Evolutionary conservation across 2,113 vertebrate species (phyloP).

Genomic region (Vireo altiloquus): DNA sequence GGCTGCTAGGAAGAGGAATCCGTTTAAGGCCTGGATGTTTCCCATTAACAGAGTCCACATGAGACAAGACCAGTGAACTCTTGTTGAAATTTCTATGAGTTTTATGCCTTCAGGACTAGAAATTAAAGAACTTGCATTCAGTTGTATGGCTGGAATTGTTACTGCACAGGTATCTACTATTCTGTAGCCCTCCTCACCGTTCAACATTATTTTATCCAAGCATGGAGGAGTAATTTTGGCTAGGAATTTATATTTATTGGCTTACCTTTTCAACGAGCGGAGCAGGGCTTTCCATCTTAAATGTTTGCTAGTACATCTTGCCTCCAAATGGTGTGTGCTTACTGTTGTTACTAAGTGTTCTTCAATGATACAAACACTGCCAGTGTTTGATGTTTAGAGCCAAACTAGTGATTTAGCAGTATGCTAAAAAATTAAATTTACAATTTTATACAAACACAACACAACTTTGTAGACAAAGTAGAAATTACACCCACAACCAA

Average conservation of each 20-base stretch:
- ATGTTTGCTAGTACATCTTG: not conserved
- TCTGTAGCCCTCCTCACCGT: not conserved
- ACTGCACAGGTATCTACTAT: not conserved
- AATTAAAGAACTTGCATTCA: not conserved
- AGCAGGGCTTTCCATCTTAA: not conserved
- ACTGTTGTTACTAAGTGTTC: not conserved
- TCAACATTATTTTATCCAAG: not conserved
- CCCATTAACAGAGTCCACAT: not conserved
- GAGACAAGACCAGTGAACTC: not conserved
- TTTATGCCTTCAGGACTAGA: not conserved
- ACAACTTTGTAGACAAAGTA: not conserved
- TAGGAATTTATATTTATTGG: not conserved
- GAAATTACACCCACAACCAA: not conserved
- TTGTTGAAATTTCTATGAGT: not conserved
- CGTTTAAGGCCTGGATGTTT: not conserved
- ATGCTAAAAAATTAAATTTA: not conserved
- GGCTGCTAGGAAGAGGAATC: not conserved
- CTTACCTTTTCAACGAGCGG: not conserved
- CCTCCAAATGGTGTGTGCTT: not conserved
- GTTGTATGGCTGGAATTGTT: not conserved
- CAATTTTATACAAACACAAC: not conserved
- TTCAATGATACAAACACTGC: not conserved
- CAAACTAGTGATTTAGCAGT: not conserved
- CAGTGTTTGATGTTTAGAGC: not conserved
- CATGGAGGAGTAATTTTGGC: not conserved